Conservation (phyloP, 1,140 invertebrate species). For the Grapholita molesta region DNA sequence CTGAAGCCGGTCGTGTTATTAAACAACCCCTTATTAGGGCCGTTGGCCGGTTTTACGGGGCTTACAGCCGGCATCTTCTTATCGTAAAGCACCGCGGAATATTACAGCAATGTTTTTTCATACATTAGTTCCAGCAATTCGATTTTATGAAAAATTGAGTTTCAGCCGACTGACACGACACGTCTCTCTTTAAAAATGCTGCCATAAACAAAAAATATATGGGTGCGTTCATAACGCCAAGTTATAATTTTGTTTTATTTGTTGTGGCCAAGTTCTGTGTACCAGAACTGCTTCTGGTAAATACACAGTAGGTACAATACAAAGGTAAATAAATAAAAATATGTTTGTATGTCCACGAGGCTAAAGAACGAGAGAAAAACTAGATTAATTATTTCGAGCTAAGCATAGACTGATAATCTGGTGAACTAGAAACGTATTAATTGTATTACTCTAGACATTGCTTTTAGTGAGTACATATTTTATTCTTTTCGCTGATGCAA, state of each 20-base stretch:
- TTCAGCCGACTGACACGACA: conserved; percentile 62
- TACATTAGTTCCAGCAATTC: conserved; percentile 69
- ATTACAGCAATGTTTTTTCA: conserved; percentile 57
- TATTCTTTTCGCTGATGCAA: too few relatives aligned
- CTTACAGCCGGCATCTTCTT: conserved; percentile 53
- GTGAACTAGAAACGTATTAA: too few relatives aligned
- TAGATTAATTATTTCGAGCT: too few relatives aligned
- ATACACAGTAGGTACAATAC: not conserved
- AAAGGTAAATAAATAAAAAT: not conserved
- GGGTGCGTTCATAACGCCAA: conserved; percentile 18
- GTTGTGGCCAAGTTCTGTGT: not conserved
- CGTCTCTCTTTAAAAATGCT: conserved; percentile 63
- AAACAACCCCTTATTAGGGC: conserved; percentile 63
- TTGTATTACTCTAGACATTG: too few relatives aligned
- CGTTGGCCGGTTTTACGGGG: conserved; percentile 42
- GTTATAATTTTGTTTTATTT: not conserved
- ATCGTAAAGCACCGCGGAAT: conserved; percentile 36
- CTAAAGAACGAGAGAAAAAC: not conserved
- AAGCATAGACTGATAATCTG: too few relatives aligned
- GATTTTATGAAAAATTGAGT: conserved; percentile 69
- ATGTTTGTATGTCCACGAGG: not conserved
- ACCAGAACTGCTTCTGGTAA: too few relatives aligned
- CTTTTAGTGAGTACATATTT: too few relatives aligned
- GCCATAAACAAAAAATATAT: conserved; percentile 40
- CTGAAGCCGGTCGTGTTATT: conserved; percentile 82